Evolutionary conservation across 2,113 vertebrate genomes (phyloP).

Genomic region (Chionodraco myersi): DNA sequence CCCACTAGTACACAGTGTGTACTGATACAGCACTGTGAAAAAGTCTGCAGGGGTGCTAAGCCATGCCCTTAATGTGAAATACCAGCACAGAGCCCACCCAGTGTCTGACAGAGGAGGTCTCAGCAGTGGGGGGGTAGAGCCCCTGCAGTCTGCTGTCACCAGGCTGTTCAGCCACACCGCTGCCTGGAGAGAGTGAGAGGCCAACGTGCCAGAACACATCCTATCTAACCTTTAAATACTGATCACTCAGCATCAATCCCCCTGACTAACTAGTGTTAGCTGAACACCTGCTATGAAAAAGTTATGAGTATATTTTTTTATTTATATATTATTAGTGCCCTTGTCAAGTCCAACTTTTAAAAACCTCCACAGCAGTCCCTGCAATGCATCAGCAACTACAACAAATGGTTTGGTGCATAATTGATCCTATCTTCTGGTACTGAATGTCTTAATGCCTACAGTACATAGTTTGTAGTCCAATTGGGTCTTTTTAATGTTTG

Average conservation of each 20-base stretch:
- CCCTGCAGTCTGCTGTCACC: constrained; percentile 65
- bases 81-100: constrained; percentile 69
- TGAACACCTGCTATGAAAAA: constrained; percentile 34
- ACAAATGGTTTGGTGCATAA: not conserved
- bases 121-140: constrained; percentile 29
- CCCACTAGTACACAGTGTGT: constrained; percentile 14
- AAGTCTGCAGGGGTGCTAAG: constrained; percentile 36
- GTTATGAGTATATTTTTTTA: not conserved
- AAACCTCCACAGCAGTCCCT: not conserved
- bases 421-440: not conserved
- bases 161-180: constrained; percentile 44
- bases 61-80: constrained; percentile 75
- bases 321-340: not conserved
- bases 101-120: constrained; percentile 61
- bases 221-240: constrained; percentile 77
- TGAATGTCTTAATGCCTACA: not conserved
- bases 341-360: not conserved
- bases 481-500: not conserved
- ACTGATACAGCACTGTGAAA: constrained; percentile 38
- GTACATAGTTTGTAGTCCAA: not conserved
- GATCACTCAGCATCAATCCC: constrained; percentile 46
- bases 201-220: constrained; percentile 68
- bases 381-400: not conserved
- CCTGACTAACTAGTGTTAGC: constrained; percentile 15
- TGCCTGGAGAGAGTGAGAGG: constrained; percentile 67